These are phyloP conservation scores for Mallotus villosus DNA, from an alignment of 2,797 vertebrate species.

Conservation along the genomic window DNA sequence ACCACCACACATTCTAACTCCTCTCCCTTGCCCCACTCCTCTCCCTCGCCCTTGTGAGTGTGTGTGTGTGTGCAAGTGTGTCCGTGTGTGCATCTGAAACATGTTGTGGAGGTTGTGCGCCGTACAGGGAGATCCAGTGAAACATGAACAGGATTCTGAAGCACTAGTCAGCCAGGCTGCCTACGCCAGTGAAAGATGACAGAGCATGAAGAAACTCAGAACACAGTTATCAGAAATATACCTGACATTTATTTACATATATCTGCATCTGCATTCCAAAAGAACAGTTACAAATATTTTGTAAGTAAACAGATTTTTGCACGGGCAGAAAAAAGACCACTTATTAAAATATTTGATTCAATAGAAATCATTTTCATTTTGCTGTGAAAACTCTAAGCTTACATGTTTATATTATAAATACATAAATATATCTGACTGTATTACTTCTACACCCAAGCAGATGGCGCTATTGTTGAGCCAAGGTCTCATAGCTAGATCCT, in stretches of 20 bases:
- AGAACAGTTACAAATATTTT: slow-evolving; percentile 56
- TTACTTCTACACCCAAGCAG: slow-evolving; percentile 15
- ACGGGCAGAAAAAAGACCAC: slow-evolving; percentile 12
- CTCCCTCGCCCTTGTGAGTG: too few species aligned
- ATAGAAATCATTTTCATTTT: slow-evolving; percentile 31
- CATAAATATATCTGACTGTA: slow-evolving; percentile 48
- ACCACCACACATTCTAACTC: too few species aligned
- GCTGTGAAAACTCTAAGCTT: slow-evolving; percentile 51
- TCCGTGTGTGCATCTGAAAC: too few species aligned
- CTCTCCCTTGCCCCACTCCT: too few species aligned
- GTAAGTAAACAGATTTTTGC: slow-evolving; percentile 70
- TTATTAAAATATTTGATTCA: slow-evolving; percentile 50
- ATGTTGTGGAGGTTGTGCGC: too few species aligned
- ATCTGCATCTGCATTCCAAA: slow-evolving; percentile 69
- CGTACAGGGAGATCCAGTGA: too few species aligned
- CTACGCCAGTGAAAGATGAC: background rate
- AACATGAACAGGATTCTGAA: too few species aligned
- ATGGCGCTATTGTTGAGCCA: slow-evolving; percentile 11
- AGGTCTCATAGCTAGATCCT: background rate
- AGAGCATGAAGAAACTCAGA: background rate
- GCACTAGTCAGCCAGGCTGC: too few species aligned
- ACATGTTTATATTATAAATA: slow-evolving; percentile 37
- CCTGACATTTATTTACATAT: slow-evolving; percentile 73
- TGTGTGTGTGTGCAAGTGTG: too few species aligned
- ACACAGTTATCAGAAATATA: slow-evolving; percentile 59